These are phyloP conservation scores for Etheostoma spectabile DNA, from an alignment of 2,113 vertebrate species.

Conservation along the genomic window DNA sequence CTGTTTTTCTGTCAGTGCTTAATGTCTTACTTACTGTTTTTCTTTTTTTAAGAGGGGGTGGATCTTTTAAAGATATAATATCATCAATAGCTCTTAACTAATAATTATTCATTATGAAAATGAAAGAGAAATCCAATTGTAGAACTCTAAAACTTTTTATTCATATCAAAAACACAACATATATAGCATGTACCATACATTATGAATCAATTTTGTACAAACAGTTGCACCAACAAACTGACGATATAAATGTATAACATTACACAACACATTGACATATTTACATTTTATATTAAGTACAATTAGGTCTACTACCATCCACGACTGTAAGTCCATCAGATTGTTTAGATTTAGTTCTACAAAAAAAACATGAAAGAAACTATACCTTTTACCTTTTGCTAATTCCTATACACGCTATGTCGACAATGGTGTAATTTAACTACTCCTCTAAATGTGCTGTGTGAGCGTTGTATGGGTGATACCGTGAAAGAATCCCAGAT, in stretches of 20 bases:
- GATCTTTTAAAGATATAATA: background rate
- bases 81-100: background rate
- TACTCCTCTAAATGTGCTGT: constrained; percentile 69
- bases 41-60: background rate
- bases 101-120: background rate
- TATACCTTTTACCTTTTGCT: constrained; percentile 1
- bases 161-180: constrained; percentile 76
- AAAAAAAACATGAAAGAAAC: constrained; percentile 1
- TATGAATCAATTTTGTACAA: constrained; percentile 50
- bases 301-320: constrained; percentile 13
- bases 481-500: constrained; percentile 72
- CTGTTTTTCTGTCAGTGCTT: constrained; percentile 68
- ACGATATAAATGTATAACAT: constrained; percentile 56
- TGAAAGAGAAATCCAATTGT: constrained; percentile 9
- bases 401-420: constrained; percentile 9
- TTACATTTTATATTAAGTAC: constrained; percentile 50
- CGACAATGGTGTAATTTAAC: constrained; percentile 64
- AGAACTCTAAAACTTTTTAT: constrained; percentile 67
- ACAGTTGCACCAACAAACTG: constrained; percentile 52
- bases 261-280: constrained; percentile 63
- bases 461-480: constrained; percentile 62
- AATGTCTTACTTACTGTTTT: background rate
- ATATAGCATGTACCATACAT: constrained; percentile 48
- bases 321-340: constrained; percentile 34
- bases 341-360: constrained; percentile 11